These are phyloP conservation scores for Odocoileus virginianus DNA, from an alignment of 2,113 vertebrate species.

Conservation along the genomic window DNA sequence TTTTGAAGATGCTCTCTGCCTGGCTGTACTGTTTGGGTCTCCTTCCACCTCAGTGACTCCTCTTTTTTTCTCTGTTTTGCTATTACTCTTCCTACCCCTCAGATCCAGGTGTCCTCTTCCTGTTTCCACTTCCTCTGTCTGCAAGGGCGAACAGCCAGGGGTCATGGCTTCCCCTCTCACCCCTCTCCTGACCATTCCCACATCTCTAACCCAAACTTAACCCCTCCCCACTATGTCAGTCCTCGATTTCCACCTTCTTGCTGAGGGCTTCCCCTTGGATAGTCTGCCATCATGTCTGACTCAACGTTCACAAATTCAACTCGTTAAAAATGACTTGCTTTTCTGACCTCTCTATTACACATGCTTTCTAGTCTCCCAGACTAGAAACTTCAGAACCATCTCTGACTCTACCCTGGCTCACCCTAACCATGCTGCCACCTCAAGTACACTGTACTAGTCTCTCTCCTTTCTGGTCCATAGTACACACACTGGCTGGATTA, in stretches of 20 bases:
- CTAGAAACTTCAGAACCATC: constrained; percentile 19
- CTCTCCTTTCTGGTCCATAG: background rate
- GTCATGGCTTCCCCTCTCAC: background rate
- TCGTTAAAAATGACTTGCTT: background rate
- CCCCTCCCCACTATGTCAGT: background rate
- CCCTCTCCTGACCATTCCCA: background rate
- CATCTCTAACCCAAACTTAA: background rate
- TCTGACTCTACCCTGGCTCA: background rate
- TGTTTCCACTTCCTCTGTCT: background rate
- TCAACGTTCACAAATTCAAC: background rate
- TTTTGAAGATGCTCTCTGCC: background rate
- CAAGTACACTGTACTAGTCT: background rate
- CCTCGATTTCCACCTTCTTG: background rate
- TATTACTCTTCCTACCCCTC: background rate
- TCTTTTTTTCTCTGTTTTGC: background rate
- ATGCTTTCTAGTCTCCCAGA: background rate
- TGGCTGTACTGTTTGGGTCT: background rate
- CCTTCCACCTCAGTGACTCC: background rate
- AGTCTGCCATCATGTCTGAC: constrained; percentile 12
- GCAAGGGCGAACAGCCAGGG: background rate
- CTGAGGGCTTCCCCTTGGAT: background rate
- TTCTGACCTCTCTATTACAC: constrained; percentile 11
- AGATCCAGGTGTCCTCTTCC: background rate
- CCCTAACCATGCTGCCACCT: background rate
- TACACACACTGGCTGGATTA: background rate